These are phyloP conservation scores for Punctoribates punctum DNA, from an alignment of 2,888 invertebrate genomes.

Conservation along the genomic window DNA sequence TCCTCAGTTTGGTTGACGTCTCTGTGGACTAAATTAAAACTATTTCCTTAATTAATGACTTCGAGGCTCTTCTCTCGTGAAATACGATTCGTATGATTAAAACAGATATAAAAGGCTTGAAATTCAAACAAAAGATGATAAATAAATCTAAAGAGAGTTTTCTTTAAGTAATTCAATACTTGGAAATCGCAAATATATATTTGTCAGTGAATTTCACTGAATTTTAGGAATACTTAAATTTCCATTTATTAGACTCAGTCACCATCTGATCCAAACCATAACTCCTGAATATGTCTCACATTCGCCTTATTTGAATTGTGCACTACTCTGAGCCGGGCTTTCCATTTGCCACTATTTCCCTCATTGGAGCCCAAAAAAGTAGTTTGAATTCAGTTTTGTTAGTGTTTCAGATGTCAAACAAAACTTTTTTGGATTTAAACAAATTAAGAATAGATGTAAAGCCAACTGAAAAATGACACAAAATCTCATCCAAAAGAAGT, in stretches of 20 bases:
- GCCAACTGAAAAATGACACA: neutral
- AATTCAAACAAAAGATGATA: constrained; percentile 1
- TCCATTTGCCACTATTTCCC: neutral
- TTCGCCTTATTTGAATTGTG: neutral
- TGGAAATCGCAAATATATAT: neutral
- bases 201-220: constrained; percentile 1
- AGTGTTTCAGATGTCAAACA: constrained; percentile 5
- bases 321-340: neutral
- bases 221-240: constrained; percentile 26
- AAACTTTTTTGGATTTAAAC: neutral
- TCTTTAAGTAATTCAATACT: constrained; percentile 29
- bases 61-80: neutral
- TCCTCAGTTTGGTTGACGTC: neutral
- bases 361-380: neutral
- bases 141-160: neutral
- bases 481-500: neutral
- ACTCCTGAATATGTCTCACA: constrained; percentile 9
- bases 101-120: neutral
- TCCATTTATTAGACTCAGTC: constrained; percentile 19
- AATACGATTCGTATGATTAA: constrained; percentile 15
- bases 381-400: neutral
- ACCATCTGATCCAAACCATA: neutral
- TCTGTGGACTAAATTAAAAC: constrained; percentile 34
- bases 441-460: constrained; percentile 8
- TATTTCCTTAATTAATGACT: constrained; percentile 37